Evolutionary conservation across 2,888 invertebrate species (phyloP).

Genomic region (Aspidiotus rigidus): DNA sequence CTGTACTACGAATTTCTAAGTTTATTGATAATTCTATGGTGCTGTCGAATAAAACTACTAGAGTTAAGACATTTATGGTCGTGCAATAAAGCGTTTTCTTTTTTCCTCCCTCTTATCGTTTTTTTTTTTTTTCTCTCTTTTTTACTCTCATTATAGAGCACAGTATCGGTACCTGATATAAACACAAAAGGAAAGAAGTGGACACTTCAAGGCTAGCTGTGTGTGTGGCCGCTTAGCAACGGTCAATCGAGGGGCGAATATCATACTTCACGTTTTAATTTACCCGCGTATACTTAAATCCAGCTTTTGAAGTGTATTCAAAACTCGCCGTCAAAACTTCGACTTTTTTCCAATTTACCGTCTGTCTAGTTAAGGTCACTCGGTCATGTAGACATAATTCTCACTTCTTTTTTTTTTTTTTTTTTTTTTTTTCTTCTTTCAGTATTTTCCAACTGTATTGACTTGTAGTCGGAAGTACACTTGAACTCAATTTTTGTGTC

Average conservation of each 20-base stretch:
- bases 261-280: constrained; percentile 6
- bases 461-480: background rate
- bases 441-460: background rate
- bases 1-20: no score
- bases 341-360: no score
- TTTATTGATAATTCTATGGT: no score
- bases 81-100: no score
- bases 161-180: no score
- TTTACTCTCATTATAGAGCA: no score
- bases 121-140: no score
- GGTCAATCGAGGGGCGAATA: constrained; percentile 6
- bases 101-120: no score
- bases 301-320: background rate
- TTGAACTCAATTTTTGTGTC: background rate
- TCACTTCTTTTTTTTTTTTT: background rate
- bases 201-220: constrained; percentile 21
- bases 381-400: no score
- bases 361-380: no score
- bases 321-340: background rate
- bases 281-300: background rate
- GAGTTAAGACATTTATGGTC: no score
- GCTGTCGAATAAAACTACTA: no score
- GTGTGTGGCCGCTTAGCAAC: constrained; percentile 25
- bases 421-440: constrained; percentile 6
- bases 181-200: background rate